These are phyloP conservation scores for Olivierus martensii DNA, from an alignment of 1,140 invertebrate species.

Conservation along the genomic window DNA sequence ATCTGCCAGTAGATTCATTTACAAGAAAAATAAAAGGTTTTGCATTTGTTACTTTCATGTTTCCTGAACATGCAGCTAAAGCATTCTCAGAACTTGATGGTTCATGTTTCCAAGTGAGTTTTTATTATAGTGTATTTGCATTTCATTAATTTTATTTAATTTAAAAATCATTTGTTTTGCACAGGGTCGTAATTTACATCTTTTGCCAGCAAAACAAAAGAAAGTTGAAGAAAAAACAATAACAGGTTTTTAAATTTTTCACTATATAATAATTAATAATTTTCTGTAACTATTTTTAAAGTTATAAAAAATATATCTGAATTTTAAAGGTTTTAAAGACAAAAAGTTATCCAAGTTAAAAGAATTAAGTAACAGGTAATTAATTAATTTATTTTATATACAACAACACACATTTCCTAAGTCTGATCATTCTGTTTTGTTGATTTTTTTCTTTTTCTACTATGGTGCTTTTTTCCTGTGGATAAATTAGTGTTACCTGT, in stretches of 20 bases:
- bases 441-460: no score
- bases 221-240: conserved; percentile 17
- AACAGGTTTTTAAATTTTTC: no score
- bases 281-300: no score
- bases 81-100: conserved; percentile 83
- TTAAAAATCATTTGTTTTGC: no score
- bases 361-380: conserved; percentile 37
- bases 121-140: no score
- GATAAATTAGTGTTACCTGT: no score
- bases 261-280: no score
- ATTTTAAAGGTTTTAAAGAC: conserved; percentile 49
- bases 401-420: no score
- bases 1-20: conserved; percentile 71
- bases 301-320: no score
- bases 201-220: conserved; percentile 68
- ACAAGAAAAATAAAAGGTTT: conserved; percentile 86
- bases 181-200: conserved; percentile 76
- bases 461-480: no score
- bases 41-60: conserved; percentile 79
- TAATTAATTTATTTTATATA: conserved; percentile 1
- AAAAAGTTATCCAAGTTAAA: conserved; percentile 72
- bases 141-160: no score
- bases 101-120: conserved; percentile 50
- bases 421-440: no score
- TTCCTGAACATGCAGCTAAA: conserved; percentile 87